Conservation (phyloP, 2,888 invertebrate species). For the Altica lythri region DNA sequence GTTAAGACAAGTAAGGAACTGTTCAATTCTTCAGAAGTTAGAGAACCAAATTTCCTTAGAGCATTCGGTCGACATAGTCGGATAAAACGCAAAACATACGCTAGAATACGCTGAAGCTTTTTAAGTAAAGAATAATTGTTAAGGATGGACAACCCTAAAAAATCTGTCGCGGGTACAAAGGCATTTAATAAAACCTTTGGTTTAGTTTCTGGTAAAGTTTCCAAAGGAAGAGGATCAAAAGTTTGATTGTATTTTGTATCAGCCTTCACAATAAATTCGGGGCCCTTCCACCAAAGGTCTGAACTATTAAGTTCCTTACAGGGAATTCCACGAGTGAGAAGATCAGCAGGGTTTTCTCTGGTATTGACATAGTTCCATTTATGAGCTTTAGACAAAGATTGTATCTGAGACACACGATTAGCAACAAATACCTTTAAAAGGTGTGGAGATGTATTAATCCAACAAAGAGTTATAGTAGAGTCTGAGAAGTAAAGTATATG, state of each 20-base stretch:
- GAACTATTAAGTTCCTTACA: not conserved
- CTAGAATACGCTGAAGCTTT: constrained; percentile 11
- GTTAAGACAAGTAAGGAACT: constrained; percentile 5
- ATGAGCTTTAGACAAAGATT: constrained; percentile 3
- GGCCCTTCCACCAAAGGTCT: not conserved
- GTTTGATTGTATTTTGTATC: not conserved
- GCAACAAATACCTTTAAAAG: constrained; percentile 18
- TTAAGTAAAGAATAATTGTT: not conserved
- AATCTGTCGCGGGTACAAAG: not conserved
- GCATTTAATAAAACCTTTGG: not conserved
- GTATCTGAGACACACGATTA: constrained; percentile 16
- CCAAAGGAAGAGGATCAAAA: not conserved
- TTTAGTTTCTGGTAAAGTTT: not conserved
- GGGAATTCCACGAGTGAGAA: constrained; percentile 10
- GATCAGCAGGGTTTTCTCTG: constrained; percentile 16
- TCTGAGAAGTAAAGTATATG: constrained; percentile 20
- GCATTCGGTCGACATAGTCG: not conserved
- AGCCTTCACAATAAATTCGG: not conserved
- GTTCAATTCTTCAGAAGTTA: not conserved
- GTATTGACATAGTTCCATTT: constrained; percentile 15
- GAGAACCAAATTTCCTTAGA: not conserved
- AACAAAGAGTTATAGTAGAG: constrained; percentile 24
- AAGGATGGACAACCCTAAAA: not conserved
- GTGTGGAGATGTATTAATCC: constrained; percentile 16
- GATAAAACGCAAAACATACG: constrained; percentile 9